Base-by-base conservation (phyloP, 2,113 vertebrate species). In the Aleadryas rufinucha region DNA sequence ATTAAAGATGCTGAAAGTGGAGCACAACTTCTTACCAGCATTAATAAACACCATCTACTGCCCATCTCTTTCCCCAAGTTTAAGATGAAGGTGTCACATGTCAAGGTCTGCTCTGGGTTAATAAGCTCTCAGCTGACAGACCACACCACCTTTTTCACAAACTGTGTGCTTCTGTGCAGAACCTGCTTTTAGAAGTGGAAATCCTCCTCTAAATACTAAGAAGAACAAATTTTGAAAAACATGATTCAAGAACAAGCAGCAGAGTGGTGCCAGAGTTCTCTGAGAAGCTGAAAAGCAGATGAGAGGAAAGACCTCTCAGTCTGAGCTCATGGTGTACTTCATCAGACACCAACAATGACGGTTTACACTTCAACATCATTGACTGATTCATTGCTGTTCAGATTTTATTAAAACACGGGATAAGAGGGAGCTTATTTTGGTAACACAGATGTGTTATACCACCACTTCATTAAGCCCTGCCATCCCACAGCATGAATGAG, bases 341-440 rank as follows among this genome's bases (percentile, higher is more conserved):
- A 56, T 49, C 80, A 87, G 66, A 89, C 63, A 82, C 41, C 89
- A 91, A 31, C 17, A 68, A 60, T 23, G 45, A 49, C 31, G 26
- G 30, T 89, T 79, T 54, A 57, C 50, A 57, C 74, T 91, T 79
- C 77, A 79, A 70, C 69, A 75, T 81, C 86, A 88, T 3, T 41
- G 65, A 64, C 87, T 61, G 50, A 82, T 79, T 75, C 63, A 63
- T 2, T 63, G 61, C 93, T 85, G 30, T 22, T 83, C 77, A 88
- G 63, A 93, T 78, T 72, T 91, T 85, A 87, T 56, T 78, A 80
- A 84, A 84, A 72, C 44, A 85, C 7, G 71, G 45, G 37, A 56
- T 74, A 84, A 95, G 72, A 84, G 54, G 37, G 44, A 96, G 84
- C 77, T 95, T 91, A 81, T 82, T 95, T 84, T 76, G 89, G 61